These are phyloP conservation scores for Clepsis dumicolana DNA, from an alignment of 2,888 invertebrate genomes.

Conservation along the genomic window DNA sequence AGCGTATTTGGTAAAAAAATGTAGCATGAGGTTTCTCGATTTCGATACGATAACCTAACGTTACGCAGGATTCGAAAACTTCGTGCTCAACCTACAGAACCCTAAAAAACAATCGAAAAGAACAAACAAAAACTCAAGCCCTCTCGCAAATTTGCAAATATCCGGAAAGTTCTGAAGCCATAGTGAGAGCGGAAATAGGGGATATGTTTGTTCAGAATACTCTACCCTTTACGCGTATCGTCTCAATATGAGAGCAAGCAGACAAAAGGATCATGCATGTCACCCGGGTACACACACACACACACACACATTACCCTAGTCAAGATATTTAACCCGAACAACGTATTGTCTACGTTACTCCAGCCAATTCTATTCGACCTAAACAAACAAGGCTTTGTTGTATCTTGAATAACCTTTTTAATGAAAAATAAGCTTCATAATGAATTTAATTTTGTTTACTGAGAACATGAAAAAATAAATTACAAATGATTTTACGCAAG, in stretches of 20 bases:
- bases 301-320: conserved; percentile 14
- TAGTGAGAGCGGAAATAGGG: not conserved
- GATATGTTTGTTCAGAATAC: not conserved
- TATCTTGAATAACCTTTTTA: not conserved
- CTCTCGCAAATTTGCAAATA: not conserved
- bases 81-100: not conserved
- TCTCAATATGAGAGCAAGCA: not conserved
- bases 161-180: not conserved
- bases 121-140: not conserved
- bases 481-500: not conserved
- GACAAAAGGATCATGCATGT: conserved; percentile 4
- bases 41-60: too few relatives aligned
- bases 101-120: not conserved
- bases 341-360: not conserved
- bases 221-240: not conserved
- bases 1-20: too few relatives aligned
- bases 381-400: not conserved
- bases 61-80: too few relatives aligned
- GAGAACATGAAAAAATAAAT: not conserved
- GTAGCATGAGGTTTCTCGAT: too few relatives aligned
- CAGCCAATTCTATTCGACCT: conserved; percentile 5
- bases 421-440: not conserved
- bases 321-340: not conserved
- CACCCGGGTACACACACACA: not conserved
- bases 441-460: not conserved